These are phyloP conservation scores for Pimephales promelas DNA, from an alignment of 2,113 vertebrate genomes.

Conservation along the genomic window DNA sequence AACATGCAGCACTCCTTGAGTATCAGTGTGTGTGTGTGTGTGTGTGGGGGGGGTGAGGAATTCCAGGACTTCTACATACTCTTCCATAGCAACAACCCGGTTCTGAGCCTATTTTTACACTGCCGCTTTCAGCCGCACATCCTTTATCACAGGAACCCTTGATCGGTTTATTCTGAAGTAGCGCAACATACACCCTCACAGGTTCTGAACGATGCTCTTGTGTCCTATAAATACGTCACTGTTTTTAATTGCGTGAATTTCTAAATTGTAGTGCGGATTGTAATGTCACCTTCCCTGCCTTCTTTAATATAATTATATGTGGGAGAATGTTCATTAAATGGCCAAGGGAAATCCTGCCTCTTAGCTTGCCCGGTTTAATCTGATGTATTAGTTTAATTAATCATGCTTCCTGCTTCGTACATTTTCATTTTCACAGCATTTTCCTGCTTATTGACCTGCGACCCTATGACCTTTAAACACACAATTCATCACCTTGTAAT, in stretches of 20 bases:
- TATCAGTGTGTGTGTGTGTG: constrained; percentile 30
- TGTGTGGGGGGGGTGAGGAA: constrained; percentile 37
- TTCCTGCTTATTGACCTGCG: constrained; percentile 25
- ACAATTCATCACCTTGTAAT: constrained; percentile 31
- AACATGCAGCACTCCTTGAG: constrained; percentile 4
- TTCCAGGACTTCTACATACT: constrained; percentile 41
- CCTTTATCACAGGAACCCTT: constrained; percentile 37
- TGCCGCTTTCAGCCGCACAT: constrained; percentile 12
- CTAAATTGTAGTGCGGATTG: not conserved
- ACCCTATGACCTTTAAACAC: constrained; percentile 43
- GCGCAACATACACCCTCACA: not conserved
- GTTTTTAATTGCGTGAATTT: constrained; percentile 21
- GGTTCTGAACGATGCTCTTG: not conserved
- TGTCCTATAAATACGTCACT: not conserved
- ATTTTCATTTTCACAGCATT: constrained; percentile 38
- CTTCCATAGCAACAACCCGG: constrained; percentile 55
- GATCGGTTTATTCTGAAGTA: constrained; percentile 21
- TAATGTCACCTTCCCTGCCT: constrained; percentile 27
- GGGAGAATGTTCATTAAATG: constrained; percentile 4
- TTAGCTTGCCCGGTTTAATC: constrained; percentile 44
- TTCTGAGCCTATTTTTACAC: constrained; percentile 51
- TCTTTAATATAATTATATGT: constrained; percentile 37
- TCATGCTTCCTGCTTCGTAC: not conserved
- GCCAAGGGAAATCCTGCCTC: constrained; percentile 27
- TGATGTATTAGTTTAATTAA: constrained; percentile 52